Percentiles rank a stretch among this genome's conserved stretches.
Conservation (phyloP, 2,797 vertebrate genomes). For the Psittacula echo region DNA sequence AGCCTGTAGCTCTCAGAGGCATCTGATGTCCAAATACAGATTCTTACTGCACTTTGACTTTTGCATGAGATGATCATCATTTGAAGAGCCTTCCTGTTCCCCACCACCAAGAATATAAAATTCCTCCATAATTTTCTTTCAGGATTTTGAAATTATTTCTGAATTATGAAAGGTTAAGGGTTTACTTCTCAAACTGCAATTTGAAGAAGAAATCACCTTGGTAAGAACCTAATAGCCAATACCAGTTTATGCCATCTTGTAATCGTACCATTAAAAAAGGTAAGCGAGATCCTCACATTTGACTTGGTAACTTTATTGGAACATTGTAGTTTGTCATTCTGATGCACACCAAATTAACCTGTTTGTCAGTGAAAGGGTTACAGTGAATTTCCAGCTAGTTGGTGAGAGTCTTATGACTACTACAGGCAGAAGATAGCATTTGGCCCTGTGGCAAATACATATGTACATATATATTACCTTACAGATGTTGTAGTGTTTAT, state of each 20-base stretch:
- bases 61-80: neutral
- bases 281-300: neutral
- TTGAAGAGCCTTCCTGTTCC: neutral
- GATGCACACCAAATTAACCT: neutral
- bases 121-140: neutral
- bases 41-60: neutral
- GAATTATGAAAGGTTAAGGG: neutral
- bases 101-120: neutral
- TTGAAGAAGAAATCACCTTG: neutral
- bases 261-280: neutral
- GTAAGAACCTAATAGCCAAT: neutral
- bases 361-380: neutral
- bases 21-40: neutral
- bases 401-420: neutral
- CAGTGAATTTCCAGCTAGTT: neutral
- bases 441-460: neutral
- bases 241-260: neutral
- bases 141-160: constrained; percentile 6
- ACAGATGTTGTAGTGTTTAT: neutral
- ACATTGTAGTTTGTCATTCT: neutral
- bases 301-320: neutral
- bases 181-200: neutral
- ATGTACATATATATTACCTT: neutral
- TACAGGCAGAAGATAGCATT: neutral
- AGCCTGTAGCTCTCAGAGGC: neutral